phyloP scores from a whole-genome alignment of 1,140 invertebrate genomes.

The Teleopsis dalmanni region DNA sequence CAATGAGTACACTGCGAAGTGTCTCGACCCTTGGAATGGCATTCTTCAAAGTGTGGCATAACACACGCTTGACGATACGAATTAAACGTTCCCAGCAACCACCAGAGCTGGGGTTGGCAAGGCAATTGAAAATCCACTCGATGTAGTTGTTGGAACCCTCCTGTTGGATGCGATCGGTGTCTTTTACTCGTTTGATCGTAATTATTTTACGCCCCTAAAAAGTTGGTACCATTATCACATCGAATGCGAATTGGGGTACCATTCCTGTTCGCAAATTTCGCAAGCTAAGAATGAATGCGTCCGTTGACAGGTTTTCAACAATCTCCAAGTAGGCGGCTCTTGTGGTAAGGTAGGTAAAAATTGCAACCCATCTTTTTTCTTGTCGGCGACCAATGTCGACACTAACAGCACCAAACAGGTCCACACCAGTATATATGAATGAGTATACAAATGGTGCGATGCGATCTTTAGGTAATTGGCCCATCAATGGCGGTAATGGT shows the following conservation, averaged over 20 bases:
- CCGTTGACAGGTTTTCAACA: constrained; percentile 1
- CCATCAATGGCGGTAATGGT: too few species aligned
- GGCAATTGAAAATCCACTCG: constrained; percentile 9
- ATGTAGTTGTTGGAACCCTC: not conserved
- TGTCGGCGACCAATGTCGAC: too few species aligned
- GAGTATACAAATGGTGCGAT: too few species aligned
- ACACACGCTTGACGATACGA: constrained; percentile 17
- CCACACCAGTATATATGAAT: too few species aligned
- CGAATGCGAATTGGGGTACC: constrained; percentile 1
- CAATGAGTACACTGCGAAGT: constrained; percentile 19
- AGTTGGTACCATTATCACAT: constrained; percentile 10
- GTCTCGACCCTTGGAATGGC: constrained; percentile 18
- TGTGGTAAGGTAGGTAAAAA: too few species aligned
- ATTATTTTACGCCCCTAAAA: constrained; percentile 4
- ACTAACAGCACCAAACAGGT: too few species aligned
- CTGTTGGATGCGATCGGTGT: not conserved
- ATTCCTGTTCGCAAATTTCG: not conserved
- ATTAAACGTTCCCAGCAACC: constrained; percentile 26
- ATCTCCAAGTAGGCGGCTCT: constrained; percentile 3
- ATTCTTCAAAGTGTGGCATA: constrained; percentile 12
- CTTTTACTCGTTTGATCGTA: not conserved
- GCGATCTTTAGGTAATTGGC: too few species aligned
- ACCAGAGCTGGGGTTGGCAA: constrained; percentile 6
- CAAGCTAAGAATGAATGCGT: constrained; percentile 7
- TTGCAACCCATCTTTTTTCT: too few species aligned